phyloP scores from a whole-genome alignment of 2,888 invertebrate genomes.

The Blera fallax region DNA sequence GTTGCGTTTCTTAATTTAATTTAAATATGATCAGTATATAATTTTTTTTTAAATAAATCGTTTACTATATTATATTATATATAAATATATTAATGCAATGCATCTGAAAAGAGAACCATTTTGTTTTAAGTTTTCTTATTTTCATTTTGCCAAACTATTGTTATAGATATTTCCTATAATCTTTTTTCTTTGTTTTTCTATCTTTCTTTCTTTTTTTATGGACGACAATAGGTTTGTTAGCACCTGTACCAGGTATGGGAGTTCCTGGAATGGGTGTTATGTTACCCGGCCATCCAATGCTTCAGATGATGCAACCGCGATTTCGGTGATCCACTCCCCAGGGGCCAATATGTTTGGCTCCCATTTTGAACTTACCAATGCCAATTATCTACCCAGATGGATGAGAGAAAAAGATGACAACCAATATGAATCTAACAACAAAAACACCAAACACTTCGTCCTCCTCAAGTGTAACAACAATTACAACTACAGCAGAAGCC shows the following conservation, averaged over 20 bases:
- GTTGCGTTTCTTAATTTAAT: constrained; percentile 71
- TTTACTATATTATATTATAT: constrained; percentile 64
- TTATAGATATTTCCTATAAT: constrained; percentile 10
- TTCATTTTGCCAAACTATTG: constrained; percentile 30
- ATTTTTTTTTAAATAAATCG: constrained; percentile 59
- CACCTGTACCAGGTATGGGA: constrained; percentile 79
- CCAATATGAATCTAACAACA: constrained; percentile 27
- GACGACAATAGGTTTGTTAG: constrained; percentile 77
- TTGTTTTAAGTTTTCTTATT: constrained; percentile 69
- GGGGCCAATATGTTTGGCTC: constrained; percentile 78
- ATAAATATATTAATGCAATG: constrained; percentile 72
- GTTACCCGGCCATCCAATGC: constrained; percentile 82
- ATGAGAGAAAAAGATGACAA: constrained; percentile 35
- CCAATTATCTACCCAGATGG: constrained; percentile 79
- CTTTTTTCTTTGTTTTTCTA: constrained; percentile 62
- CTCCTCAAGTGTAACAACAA: constrained; percentile 11
- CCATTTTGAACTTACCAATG: constrained; percentile 80
- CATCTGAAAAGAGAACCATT: constrained; percentile 71
- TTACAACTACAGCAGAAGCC: constrained; percentile 22
- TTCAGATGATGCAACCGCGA: constrained; percentile 90
- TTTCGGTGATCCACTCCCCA: constrained; percentile 91
- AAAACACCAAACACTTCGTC: constrained; percentile 3
- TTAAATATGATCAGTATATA: constrained; percentile 69
- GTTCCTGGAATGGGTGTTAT: constrained; percentile 82
- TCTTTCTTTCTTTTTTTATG: constrained; percentile 60